phyloP scores from a whole-genome alignment of 1,140 invertebrate genomes.

The Bombus turneri region DNA sequence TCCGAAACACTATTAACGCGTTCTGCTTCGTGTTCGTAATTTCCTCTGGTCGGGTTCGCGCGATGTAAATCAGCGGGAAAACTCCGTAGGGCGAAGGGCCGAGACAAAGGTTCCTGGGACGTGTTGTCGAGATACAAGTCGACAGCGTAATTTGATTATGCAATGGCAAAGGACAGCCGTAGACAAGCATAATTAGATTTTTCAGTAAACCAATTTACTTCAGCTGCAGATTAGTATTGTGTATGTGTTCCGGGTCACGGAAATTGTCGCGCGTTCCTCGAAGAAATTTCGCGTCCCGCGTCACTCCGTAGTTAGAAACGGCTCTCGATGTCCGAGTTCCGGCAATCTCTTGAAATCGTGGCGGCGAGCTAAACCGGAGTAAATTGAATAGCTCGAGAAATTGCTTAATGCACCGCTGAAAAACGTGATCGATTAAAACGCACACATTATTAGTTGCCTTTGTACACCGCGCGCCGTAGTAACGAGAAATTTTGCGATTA shows the following conservation, averaged over 20 bases:
- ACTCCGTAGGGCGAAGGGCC: neutral
- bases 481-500: conserved; percentile 4
- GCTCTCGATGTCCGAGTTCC: neutral
- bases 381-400: conserved; percentile 1
- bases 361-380: neutral
- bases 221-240: conserved; percentile 25
- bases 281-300: neutral
- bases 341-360: neutral
- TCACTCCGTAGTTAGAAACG: neutral
- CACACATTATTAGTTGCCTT: neutral
- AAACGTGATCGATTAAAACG: conserved; percentile 8
- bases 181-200: conserved; percentile 42
- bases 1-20: neutral
- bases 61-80: conserved; percentile 22
- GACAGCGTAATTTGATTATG: conserved; percentile 32
- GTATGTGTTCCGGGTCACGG: neutral
- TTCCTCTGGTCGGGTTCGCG: neutral
- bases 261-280: conserved; percentile 6
- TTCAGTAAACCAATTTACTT: conserved; percentile 44
- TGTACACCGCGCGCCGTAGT: neutral
- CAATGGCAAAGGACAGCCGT: conserved; percentile 37
- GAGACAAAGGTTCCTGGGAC: conserved; percentile 21
- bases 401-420: neutral
- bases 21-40: neutral
- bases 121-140: conserved; percentile 34